Evolutionary conservation across 2,113 vertebrate species (phyloP), one percentile per base, ranked within the genome.

Genomic region (Leucopsar rothschildi): DNA sequence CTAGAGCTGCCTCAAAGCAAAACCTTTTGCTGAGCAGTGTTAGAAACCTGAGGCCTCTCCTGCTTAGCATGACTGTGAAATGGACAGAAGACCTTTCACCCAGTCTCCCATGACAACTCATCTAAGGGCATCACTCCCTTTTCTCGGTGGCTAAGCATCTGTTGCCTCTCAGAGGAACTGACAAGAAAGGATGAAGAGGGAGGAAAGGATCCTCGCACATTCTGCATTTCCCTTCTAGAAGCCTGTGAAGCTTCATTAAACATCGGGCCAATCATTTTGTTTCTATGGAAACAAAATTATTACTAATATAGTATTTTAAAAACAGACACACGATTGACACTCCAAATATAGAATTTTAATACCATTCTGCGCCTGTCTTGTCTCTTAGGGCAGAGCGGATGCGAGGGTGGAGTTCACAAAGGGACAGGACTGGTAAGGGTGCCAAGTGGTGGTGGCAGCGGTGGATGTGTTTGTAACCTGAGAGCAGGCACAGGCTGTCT

Each of bases 331-430:
- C 73, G 18, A 83, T 84, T 96, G 96, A 97, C 96, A 97, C 95
- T 97, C 95, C 96, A 97, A 97, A 97, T 96, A 97, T 95, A 97
- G 95, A 97, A 93, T 90, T 97, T 97, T 97, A 97, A 97, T 97
- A 95, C 94, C 93, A 42, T 97, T 94, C 90, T 82, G 66, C 12
- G 4, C 66, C 96, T 91, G 92, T 68, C 88, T 92, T 27, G 28
- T 93, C 91, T 96, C 75, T 27, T 27, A 65, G 94, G 94, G 95
- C 95, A 95, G 91, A 82, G 89, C 12, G 42, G 92, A 95, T 79
- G 94, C 28, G 37, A 92, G 91, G 95, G 92, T 86, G 88, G 95
- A 96, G 92, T 95, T 97, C 96, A 97, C 95, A 88, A 96, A 82
- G 88, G 95, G 84, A 79, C 11, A 1, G 95, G 83, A 75, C 88